Conservation (phyloP, 2,797 vertebrate species). For the Eulemur mongoz region DNA sequence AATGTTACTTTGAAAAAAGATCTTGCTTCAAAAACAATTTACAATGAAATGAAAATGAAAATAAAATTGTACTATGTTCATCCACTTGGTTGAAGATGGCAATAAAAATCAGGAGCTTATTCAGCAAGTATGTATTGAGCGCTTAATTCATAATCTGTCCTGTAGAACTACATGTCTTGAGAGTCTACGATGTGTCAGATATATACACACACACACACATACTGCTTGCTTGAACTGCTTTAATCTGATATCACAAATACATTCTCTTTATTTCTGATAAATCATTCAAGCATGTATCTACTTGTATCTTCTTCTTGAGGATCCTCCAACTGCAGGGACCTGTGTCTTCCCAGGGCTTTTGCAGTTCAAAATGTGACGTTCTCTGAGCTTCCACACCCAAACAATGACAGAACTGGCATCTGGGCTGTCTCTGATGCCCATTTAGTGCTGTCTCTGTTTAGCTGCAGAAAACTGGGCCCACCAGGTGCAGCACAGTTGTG, state of each 20-base stretch:
- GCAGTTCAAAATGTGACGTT: not conserved
- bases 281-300: not conserved
- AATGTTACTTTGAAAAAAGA: slow-evolving; percentile 27
- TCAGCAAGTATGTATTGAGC: not conserved
- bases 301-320: not conserved
- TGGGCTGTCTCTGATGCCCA: not conserved
- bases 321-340: not conserved
- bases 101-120: slow-evolving; percentile 11
- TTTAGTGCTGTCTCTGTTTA: not conserved
- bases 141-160: not conserved
- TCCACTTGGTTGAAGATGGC: not conserved
- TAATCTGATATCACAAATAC: not conserved
- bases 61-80: not conserved
- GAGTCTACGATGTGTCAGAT: not conserved
- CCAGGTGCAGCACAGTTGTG: not conserved
- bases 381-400: not conserved
- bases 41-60: slow-evolving; percentile 21
- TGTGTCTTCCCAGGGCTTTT: not conserved
- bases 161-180: not conserved
- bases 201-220: not conserved
- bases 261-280: not conserved
- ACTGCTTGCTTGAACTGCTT: not conserved
- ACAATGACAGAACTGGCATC: not conserved
- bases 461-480: not conserved
- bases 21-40: slow-evolving; percentile 38